Conservation (phyloP, 2,797 vertebrate species). For the Nasua narica region DNA sequence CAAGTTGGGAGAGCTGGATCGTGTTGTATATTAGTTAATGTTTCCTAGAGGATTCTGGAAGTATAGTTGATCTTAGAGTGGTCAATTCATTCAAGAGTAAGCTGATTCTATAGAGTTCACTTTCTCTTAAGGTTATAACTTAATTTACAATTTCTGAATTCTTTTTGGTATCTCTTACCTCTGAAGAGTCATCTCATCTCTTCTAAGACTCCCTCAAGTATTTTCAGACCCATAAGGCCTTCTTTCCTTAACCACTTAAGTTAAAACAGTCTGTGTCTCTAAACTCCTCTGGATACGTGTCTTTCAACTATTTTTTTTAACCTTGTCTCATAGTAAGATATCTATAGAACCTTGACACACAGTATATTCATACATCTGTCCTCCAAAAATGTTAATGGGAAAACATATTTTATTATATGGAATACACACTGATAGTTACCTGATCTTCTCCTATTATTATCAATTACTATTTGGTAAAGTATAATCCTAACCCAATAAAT, state of each 20-base stretch:
- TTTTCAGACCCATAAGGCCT: neutral
- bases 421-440: neutral
- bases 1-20: neutral
- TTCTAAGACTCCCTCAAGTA: neutral
- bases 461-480: neutral
- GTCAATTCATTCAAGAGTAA: neutral
- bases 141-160: neutral
- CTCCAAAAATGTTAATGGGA: constrained; percentile 5
- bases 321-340: neutral
- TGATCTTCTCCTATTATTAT: neutral
- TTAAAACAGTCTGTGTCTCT: neutral
- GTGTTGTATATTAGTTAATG: neutral
- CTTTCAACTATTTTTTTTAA: neutral
- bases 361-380: neutral
- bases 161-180: neutral
- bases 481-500: neutral
- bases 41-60: constrained; percentile 19
- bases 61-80: neutral
- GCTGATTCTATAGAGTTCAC: neutral
- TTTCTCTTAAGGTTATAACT: neutral
- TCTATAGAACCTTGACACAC: neutral
- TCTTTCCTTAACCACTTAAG: neutral
- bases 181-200: neutral
- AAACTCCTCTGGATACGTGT: neutral
- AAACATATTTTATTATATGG: neutral